phyloP scores from a whole-genome alignment of 2,888 invertebrate genomes.

The Seladonia tumulorum region DNA sequence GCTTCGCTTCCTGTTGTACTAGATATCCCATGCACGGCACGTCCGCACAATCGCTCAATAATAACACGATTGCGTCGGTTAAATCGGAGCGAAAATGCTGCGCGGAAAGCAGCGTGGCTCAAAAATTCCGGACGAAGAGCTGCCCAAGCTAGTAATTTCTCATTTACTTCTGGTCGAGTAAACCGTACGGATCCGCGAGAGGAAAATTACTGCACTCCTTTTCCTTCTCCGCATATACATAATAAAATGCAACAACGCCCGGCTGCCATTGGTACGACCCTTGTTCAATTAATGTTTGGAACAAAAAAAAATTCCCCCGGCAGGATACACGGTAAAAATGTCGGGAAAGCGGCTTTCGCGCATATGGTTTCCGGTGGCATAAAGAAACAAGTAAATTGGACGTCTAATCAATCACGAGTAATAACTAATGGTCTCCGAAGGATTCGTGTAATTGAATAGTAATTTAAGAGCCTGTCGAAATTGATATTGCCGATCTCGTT shows the following conservation, averaged over 20 bases:
- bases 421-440: slow-evolving; percentile 34
- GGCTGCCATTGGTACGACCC: not conserved
- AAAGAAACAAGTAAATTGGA: slow-evolving; percentile 47
- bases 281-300: not conserved
- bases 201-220: not conserved
- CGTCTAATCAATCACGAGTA: slow-evolving; percentile 51
- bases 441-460: slow-evolving; percentile 30
- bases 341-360: slow-evolving; percentile 61
- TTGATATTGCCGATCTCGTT: slow-evolving; percentile 22
- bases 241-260: not conserved
- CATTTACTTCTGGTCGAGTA: not conserved
- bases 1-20: slow-evolving; percentile 55
- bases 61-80: slow-evolving; percentile 50
- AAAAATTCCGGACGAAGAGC: slow-evolving; percentile 14
- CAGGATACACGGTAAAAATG: slow-evolving; percentile 29
- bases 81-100: slow-evolving; percentile 36
- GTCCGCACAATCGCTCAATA: slow-evolving; percentile 53
- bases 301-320: slow-evolving; percentile 13
- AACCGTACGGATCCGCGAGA: not conserved
- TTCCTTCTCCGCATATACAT: not conserved
- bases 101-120: not conserved
- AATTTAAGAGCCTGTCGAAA: slow-evolving; percentile 32
- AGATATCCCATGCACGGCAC: slow-evolving; percentile 49
- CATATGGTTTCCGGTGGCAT: slow-evolving; percentile 45
- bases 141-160: not conserved